Conservation (phyloP, 2,797 vertebrate species). For the Myotis pilosus region DNA sequence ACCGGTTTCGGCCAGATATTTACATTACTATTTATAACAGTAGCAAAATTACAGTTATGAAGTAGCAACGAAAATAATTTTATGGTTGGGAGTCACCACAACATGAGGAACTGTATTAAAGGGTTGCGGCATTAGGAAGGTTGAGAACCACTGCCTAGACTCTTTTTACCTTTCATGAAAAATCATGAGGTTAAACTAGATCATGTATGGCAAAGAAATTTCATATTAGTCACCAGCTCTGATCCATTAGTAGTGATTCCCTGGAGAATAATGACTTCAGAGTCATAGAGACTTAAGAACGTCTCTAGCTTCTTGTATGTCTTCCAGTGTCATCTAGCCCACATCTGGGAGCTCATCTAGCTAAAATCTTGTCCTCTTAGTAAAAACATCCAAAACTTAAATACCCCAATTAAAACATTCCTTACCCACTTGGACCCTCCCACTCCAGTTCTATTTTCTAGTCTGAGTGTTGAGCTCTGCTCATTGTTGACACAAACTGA, state of each 20-base stretch:
- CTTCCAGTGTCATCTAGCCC: background rate
- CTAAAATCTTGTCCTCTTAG: background rate
- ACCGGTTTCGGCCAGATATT: too few relatives aligned
- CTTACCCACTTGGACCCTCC: background rate
- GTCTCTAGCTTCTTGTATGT: background rate
- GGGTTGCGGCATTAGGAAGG: too few relatives aligned
- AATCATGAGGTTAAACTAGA: background rate
- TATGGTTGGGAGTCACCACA: too few relatives aligned
- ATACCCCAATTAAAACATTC: background rate
- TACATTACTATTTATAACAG: too few relatives aligned
- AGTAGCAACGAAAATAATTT: too few relatives aligned
- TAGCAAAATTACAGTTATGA: too few relatives aligned
- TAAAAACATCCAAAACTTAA: conserved; percentile 35
- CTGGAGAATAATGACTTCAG: background rate
- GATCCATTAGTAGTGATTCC: background rate
- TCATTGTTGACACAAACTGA: background rate
- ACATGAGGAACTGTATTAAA: too few relatives aligned
- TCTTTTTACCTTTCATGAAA: background rate
- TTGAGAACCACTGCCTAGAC: too few relatives aligned
- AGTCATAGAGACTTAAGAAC: background rate
- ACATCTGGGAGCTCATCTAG: background rate
- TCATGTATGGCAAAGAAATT: background rate
- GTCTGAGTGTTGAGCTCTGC: background rate
- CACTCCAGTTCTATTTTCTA: background rate
- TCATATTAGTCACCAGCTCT: background rate